phyloP scores from a whole-genome alignment of 2,113 vertebrate species.

The Zeus faber region DNA sequence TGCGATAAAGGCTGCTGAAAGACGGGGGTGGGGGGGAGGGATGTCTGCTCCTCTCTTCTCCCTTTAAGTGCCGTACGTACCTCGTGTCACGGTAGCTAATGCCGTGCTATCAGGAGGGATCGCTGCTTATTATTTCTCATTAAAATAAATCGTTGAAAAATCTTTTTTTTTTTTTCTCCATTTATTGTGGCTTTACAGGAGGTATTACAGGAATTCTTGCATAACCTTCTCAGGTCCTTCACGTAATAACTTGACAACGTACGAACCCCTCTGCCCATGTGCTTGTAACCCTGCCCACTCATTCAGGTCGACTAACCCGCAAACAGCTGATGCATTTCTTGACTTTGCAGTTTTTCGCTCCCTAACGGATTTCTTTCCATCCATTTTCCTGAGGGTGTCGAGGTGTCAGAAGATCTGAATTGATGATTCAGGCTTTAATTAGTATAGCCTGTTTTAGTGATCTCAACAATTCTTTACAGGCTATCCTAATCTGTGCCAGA shows the following conservation, averaged over 20 bases:
- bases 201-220: not conserved
- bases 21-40: too few relatives aligned
- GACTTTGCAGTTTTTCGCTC: constrained; percentile 30
- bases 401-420: constrained; percentile 67
- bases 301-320: constrained; percentile 20
- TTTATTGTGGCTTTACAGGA: not conserved
- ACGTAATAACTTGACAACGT: too few relatives aligned
- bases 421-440: constrained; percentile 86
- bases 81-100: too few relatives aligned
- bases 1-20: constrained; percentile 33
- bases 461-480: constrained; percentile 83
- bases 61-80: too few relatives aligned
- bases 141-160: too few relatives aligned
- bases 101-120: too few relatives aligned
- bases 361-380: constrained; percentile 25
- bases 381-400: constrained; percentile 46
- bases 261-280: not conserved
- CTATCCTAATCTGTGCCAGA: constrained; percentile 86
- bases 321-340: constrained; percentile 45
- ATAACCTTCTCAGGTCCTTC: too few relatives aligned
- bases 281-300: constrained; percentile 12
- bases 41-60: too few relatives aligned
- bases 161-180: not conserved
- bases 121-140: too few relatives aligned
- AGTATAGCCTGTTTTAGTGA: constrained; percentile 87